Percentiles rank a stretch among this genome's conserved stretches.
These are phyloP conservation scores for Synanthedon formicaeformis DNA, from an alignment of 2,888 invertebrate species.

Conservation along the genomic window DNA sequence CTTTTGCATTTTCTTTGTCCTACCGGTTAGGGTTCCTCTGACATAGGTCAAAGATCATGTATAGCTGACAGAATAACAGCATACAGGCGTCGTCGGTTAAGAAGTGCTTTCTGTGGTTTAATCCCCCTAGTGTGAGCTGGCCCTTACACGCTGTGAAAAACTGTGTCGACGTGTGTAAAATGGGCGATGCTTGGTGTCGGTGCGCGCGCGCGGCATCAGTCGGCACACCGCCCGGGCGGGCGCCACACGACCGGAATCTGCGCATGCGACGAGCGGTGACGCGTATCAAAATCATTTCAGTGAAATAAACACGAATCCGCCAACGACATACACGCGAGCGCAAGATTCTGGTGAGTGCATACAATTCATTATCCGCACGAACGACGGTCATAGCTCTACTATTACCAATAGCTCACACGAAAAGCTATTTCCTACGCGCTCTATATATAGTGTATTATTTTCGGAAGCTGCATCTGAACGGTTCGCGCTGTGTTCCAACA, in stretches of 20 bases:
- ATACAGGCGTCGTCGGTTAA: too few species aligned
- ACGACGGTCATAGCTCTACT: not conserved
- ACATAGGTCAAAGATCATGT: too few species aligned
- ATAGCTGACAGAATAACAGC: not conserved
- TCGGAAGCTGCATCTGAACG: constrained; percentile 43
- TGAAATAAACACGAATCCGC: constrained; percentile 54
- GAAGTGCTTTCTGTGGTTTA: too few species aligned
- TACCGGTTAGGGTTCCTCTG: too few species aligned
- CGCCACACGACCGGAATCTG: constrained; percentile 69
- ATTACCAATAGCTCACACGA: not conserved
- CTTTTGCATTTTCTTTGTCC: too few species aligned
- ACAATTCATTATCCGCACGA: not conserved
- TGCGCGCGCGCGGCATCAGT: constrained; percentile 42
- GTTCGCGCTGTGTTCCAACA: constrained; percentile 32
- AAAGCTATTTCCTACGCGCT: constrained; percentile 9
- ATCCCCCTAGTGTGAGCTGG: not conserved
- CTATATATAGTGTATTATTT: constrained; percentile 56
- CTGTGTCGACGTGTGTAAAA: not conserved
- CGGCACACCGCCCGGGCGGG: constrained; percentile 70
- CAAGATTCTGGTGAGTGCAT: constrained; percentile 61
- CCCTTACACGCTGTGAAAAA: not conserved
- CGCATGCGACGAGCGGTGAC: constrained; percentile 54
- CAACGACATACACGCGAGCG: constrained; percentile 48
- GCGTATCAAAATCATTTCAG: constrained; percentile 49
- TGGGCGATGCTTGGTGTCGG: constrained; percentile 3